Evolutionary conservation across 2,113 vertebrate genomes (phyloP).

Genomic region (Arothron firmamentum): DNA sequence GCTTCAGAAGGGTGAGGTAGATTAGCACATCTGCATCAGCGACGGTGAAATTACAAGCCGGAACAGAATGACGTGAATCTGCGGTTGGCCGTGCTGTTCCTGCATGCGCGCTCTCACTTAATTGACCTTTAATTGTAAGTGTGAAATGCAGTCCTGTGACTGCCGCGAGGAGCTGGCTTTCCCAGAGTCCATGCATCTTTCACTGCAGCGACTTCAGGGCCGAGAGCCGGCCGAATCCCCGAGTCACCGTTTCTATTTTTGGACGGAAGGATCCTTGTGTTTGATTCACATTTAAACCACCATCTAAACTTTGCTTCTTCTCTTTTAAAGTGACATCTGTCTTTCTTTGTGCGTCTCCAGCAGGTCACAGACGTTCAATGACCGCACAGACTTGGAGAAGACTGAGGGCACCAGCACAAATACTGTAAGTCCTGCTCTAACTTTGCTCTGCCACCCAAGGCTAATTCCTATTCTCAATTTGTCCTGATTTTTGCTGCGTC

Average conservation of each 20-base stretch:
- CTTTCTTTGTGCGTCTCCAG: background rate
- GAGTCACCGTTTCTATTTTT: no score
- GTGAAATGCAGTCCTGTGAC: background rate
- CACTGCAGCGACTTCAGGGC: no score
- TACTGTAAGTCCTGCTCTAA: slow-evolving; percentile 48
- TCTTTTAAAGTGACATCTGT: background rate
- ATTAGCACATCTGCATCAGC: background rate
- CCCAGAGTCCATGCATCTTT: no score
- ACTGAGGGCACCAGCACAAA: slow-evolving; percentile 38
- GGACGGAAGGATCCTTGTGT: background rate
- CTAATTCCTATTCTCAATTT: background rate
- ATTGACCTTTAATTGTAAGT: background rate
- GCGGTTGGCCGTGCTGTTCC: no score
- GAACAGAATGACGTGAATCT: no score
- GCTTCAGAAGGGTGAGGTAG: slow-evolving; percentile 22
- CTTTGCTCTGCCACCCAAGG: background rate
- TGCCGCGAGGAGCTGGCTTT: no score
- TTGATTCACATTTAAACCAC: background rate
- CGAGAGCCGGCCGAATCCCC: no score
- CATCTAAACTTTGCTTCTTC: no score
- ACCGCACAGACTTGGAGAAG: slow-evolving; percentile 57
- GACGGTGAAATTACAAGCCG: background rate
- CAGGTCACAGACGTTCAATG: slow-evolving; percentile 73
- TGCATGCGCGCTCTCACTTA: background rate
- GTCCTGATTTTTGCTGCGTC: background rate